Evolutionary conservation across 2,888 invertebrate species (phyloP).

Genomic region (Heteromyza rotundicornis): DNA sequence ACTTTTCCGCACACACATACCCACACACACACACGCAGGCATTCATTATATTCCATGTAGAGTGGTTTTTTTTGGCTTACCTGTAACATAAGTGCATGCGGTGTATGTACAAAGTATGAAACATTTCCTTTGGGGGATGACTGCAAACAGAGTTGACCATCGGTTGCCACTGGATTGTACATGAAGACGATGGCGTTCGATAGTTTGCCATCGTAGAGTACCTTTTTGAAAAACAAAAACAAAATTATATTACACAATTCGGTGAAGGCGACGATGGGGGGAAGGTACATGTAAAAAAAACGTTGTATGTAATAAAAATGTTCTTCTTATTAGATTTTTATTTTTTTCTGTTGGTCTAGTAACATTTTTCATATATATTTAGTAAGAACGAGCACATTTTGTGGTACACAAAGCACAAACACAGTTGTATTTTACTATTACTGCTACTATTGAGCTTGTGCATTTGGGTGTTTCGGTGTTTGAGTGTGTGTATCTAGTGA

Average conservation of each 20-base stretch:
- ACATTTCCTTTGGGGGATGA: conserved; percentile 97
- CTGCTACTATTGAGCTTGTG: conserved; percentile 15
- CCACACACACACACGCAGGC: not conserved
- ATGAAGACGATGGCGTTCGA: conserved; percentile 97
- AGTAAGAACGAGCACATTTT: too few species aligned
- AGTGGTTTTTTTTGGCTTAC: conserved; percentile 64
- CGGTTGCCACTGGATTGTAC: conserved; percentile 99
- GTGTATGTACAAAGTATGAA: conserved; percentile 98
- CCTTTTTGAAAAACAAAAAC: conserved; percentile 66
- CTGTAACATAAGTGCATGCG: conserved; percentile 98
- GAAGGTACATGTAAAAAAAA: too few species aligned
- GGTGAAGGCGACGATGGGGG: too few species aligned
- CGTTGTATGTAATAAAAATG: too few species aligned
- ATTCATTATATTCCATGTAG: not conserved
- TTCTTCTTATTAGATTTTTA: too few species aligned
- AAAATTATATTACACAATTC: not conserved
- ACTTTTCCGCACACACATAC: conserved; percentile 5
- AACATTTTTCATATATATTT: not conserved
- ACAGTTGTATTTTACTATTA: conserved; percentile 7
- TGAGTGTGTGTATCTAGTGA: too few species aligned
- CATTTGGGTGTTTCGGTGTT: too few species aligned
- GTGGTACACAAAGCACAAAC: conserved; percentile 1
- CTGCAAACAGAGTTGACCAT: conserved; percentile 97
- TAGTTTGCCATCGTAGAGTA: conserved; percentile 97
- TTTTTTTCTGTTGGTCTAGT: too few species aligned